Base-by-base conservation (phyloP, 1,140 invertebrate genomes). In the Anoplolepis gracilipes region DNA sequence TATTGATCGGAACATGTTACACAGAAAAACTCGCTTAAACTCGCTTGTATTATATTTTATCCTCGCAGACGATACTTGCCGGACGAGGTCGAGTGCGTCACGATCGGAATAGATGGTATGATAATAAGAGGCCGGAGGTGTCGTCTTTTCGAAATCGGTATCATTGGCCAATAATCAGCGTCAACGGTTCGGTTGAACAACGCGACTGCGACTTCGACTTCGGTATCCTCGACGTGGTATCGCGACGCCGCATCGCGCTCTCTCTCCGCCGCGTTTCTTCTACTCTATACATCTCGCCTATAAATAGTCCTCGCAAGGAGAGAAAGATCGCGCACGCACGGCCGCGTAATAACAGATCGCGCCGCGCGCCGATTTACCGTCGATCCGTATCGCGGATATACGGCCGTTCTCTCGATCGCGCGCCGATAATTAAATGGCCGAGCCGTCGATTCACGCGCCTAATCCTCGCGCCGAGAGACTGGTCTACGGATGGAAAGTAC, bases 271-370 rank as follows among this genome's bases (percentile, higher is more conserved):
- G 36, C 36, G 65, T 10, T 72, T 59, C 53, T 82, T 73, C 65
- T 59, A 22, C 49, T 42, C 13, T 49, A 49, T 49, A 19, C 19
- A 81, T n/a, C 30, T 42, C 36, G 3, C 62, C 78, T 91, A 91
- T 91, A 91, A 91, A 91, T 90, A 91, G 88, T 90, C 55, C 73
- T 84, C 30, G n/a, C 73, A 33, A 28, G 33, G 22, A 46, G 33
- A 78, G 77, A 73, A 72, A 61, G 53, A 73, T 59, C 67, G 67
- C 65, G 57, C 61, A 49, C 36, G 59, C 64, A 85, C 49, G 42
- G 36, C 25, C 46, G n/a, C 22, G 62, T 91, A 91, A 91, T 91
- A 90, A 91, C 88, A 90, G 85, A 91, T 91, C 79, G 65, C 42
- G 59, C 57, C 30, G 77, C 67, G 28, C 28, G n/a, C 49, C 30